Evolutionary conservation across 2,113 vertebrate genomes (phyloP).

Genomic region (Rhinolophus sinicus): DNA sequence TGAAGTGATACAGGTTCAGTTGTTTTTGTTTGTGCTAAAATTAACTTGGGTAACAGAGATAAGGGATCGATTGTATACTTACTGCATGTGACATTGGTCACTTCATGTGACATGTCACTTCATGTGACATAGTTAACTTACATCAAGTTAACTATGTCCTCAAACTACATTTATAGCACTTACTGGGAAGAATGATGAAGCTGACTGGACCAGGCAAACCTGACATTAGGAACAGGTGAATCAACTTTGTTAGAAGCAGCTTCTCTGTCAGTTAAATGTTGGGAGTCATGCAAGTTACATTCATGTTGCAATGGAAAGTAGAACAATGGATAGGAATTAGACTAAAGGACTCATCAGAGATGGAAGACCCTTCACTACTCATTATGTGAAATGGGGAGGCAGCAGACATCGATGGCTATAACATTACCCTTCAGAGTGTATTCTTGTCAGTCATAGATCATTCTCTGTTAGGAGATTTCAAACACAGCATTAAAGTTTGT

Average conservation of each 20-base stretch:
- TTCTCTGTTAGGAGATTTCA: background rate
- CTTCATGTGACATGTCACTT: no score
- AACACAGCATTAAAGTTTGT: background rate
- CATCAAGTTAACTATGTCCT: background rate
- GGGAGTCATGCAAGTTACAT: background rate
- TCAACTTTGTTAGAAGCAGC: background rate
- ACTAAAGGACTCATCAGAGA: background rate
- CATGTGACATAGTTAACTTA: no score
- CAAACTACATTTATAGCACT: background rate
- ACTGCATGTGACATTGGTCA: background rate
- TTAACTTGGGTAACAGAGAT: background rate
- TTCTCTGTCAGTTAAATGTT: background rate
- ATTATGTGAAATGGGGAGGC: background rate
- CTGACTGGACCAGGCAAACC: background rate
- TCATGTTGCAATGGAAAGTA: background rate
- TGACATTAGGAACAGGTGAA: background rate
- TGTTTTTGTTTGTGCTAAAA: background rate
- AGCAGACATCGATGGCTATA: background rate
- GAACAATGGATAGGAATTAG: background rate
- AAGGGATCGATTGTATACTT: background rate
- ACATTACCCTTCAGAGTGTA: background rate
- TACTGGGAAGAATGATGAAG: background rate
- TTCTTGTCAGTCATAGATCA: background rate
- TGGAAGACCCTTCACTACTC: background rate
- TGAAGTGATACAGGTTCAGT: background rate